Evolutionary conservation across 2,888 invertebrate genomes (phyloP).

Genomic region (Asteroscopus sphinx): DNA sequence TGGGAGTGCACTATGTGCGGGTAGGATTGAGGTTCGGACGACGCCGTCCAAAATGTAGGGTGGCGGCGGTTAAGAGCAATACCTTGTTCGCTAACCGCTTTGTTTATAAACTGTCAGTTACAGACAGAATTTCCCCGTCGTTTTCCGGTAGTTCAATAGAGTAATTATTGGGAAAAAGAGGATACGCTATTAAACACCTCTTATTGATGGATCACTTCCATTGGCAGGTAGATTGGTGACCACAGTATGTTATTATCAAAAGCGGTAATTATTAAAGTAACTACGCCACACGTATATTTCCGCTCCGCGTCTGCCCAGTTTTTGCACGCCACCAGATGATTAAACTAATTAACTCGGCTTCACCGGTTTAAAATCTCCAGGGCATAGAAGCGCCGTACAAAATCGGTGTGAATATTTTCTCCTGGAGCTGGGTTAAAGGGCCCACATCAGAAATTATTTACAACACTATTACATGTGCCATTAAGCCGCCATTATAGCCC

Average conservation of each 20-base stretch:
- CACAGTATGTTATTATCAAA: background rate
- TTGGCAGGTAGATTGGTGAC: too few species aligned
- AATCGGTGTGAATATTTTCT: conserved; percentile 51
- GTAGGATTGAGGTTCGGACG: conserved; percentile 16
- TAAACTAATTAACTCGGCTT: conserved; percentile 54
- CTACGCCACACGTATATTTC: conserved; percentile 3
- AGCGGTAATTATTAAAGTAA: background rate
- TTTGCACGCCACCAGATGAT: conserved; percentile 42
- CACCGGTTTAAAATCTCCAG: conserved; percentile 37
- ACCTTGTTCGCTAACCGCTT: conserved; percentile 47
- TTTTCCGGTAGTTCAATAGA: conserved; percentile 16
- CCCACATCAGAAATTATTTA: conserved; percentile 68
- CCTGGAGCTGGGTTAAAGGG: conserved; percentile 26
- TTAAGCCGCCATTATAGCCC: conserved; percentile 70
- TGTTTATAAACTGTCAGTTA: conserved; percentile 50
- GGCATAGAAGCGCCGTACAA: conserved; percentile 20
- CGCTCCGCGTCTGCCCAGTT: conserved; percentile 14
- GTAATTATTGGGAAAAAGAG: conserved; percentile 6
- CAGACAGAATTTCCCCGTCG: conserved; percentile 7
- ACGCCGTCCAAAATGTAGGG: conserved; percentile 22
- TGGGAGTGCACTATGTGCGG: conserved; percentile 30
- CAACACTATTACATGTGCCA: conserved; percentile 76
- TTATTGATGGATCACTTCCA: too few species aligned
- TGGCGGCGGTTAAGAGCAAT: conserved; percentile 49
- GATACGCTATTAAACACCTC: too few species aligned